Evolutionary conservation across 2,888 invertebrate genomes (phyloP), one percentile per base, ranked within the genome.

Genomic region (Conus canariensis): DNA sequence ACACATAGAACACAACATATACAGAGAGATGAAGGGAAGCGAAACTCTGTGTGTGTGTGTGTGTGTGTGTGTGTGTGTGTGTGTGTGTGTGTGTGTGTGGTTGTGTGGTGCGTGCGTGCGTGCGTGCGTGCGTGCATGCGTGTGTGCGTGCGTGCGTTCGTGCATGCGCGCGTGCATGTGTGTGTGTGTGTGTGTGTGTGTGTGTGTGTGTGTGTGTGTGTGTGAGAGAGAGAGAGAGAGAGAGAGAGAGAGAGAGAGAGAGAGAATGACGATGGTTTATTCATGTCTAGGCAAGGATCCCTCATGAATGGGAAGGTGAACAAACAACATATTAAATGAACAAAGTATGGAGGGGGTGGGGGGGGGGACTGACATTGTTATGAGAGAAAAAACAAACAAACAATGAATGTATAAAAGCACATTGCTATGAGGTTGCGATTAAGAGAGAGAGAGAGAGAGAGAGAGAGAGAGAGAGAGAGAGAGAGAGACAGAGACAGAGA

Each of bases 141-240:
- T 85, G 45, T 10, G 58, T 64, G 19, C 7, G 70, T 70, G 70
- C 19, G 70, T 70, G 70, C 19, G n/a, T 70, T 10, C 0, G 60
- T 64, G 60, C 16, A 16, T 64, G 60, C 22, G 80, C 22, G 80
- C 22, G 82, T 85, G 60, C 58, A 59, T 85, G 85, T 85, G 85
- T 85, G 85, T 85, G 16, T 85, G 85, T 14, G 9, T 85, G 85
- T 70, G 9, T 70, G 70, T 70, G 70, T 70, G 70, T 70, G 70
- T 70, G 70, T 70, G 70, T 85, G 60, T 85, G 58, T 70, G 70
- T 70, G 70, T 85, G 60, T 85, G 70, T 70, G 8, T 30, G 22
- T 16, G 80, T 16, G 80, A 25, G 30, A 80, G 80, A 80, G 80
- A 80, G 80, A 80, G 80, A 80, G 80, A 80, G 80, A 80, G n/a